Conservation (phyloP, 2,113 vertebrate species). For the Pterophyllum scalare region DNA sequence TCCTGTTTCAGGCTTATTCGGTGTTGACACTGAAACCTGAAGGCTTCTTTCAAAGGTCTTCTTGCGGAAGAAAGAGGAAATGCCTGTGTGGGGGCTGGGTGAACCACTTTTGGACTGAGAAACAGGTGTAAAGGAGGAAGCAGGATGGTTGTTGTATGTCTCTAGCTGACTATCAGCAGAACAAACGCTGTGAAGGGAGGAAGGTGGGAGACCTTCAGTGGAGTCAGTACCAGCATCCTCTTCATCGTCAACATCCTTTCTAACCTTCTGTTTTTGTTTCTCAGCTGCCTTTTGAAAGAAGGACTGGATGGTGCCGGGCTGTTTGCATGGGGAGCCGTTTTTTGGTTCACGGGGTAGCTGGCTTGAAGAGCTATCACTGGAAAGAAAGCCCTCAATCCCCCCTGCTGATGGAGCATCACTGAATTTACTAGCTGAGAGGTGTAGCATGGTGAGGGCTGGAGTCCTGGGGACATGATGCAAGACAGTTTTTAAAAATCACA, state of each 20-base stretch:
- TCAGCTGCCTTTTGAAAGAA: conserved; percentile 87
- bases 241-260: conserved; percentile 16
- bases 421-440: conserved; percentile 91
- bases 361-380: conserved; percentile 68
- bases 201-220: neutral
- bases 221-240: neutral
- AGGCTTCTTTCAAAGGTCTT: conserved; percentile 61
- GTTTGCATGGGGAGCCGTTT: conserved; percentile 51
- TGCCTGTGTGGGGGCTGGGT: neutral
- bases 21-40: neutral
- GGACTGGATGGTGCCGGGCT: conserved; percentile 81
- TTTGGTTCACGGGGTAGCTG: conserved; percentile 37
- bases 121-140: neutral
- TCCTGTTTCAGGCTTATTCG: neutral
- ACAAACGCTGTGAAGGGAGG: neutral
- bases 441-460: conserved; percentile 88
- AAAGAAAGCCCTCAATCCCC: conserved; percentile 87
- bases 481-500: conserved; percentile 1
- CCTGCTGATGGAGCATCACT: conserved; percentile 73
- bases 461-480: conserved; percentile 79
- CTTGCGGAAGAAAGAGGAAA: conserved; percentile 78
- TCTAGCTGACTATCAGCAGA: conserved; percentile 2
- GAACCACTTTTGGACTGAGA: conserved; percentile 15
- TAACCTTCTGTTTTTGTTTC: conserved; percentile 72
- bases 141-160: neutral